Evolutionary conservation across 1,140 invertebrate species (phyloP).

Genomic region (Oreohelix idahoensis): DNA sequence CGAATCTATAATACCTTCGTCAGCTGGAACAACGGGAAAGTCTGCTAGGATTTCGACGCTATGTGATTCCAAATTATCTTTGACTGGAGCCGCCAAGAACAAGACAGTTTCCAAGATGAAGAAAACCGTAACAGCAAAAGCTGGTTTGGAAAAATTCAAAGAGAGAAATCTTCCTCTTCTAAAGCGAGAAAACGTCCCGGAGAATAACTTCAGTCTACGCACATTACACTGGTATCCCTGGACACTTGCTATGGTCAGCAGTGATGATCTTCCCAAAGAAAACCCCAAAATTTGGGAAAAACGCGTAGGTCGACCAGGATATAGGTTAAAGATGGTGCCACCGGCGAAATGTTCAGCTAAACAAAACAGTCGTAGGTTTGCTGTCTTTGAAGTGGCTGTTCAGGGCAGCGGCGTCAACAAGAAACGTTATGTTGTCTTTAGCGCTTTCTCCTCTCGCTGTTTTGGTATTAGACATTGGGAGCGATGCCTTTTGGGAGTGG

Average conservation of each 20-base stretch:
- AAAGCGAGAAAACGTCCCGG: conserved; percentile 47
- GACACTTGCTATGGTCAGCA: background rate
- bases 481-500: background rate
- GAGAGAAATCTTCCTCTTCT: conserved; percentile 36
- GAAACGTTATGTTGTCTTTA: conserved; percentile 13
- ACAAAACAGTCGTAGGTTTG: background rate
- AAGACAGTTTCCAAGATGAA: background rate
- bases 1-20: background rate
- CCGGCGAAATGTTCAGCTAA: background rate
- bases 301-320: conserved; percentile 1
- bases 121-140: background rate
- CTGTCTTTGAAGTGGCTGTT: conserved; percentile 23
- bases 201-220: conserved; percentile 40
- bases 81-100: background rate
- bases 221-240: conserved; percentile 24
- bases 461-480: background rate
- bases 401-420: background rate
- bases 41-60: background rate
- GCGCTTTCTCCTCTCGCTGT: background rate
- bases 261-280: background rate
- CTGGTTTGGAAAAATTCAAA: conserved; percentile 16
- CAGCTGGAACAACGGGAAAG: background rate
- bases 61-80: background rate
- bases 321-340: conserved; percentile 3
- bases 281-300: background rate